Evolutionary conservation across 2,113 vertebrate species (phyloP), one percentile per base, ranked within the genome.

Genomic region (Entomyzon cyanotis): DNA sequence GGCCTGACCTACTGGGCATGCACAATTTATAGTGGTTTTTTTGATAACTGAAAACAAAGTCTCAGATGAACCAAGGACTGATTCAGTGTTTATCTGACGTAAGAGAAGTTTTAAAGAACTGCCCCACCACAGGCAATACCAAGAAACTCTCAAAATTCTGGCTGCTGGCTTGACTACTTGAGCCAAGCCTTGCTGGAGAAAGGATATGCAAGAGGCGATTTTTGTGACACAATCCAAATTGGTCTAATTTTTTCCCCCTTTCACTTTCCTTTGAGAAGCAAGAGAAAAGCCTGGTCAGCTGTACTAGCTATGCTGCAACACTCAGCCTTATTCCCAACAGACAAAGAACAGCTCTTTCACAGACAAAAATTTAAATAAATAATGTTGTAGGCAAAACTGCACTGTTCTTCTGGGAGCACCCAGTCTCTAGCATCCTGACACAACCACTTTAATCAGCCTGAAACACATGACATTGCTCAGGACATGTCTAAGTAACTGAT

Each of bases 231-330:
- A 88, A 55, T 78, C 86, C 90, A 90, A 94, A 84, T 5, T 39
- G 53, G 64, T 64, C 44, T 67, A 27, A 47, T 84, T 87, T 87
- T 69, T 76, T 19, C 41, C 63, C 63, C 62, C 35, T 87, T 90
- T 89, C 88, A 73, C 71, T 97, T 97, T 95, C 89, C 77, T 95
- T 80, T 25, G 27, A 97, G 77, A 92, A 83, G 10, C 10, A 69
- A 15, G 17, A 80, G 22, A 83, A 96, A 95, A 85, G 83, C 88
- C 88, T 97, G 62, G 69, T 95, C 96, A 95, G 96, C 93, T 95
- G 49, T 70, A 86, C 70, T 84, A 67, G 67, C 59, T 81, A 35
- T 89, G 90, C 87, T 87, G 77, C 50, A 93, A 69, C 9, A n/a
- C 74, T 92, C 58, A 90, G 92, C 68, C 46, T 87, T 91, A 80